A percentile compares a stretch with the other conserved stretches of the same genome.
phyloP scores from a whole-genome alignment of 2,797 vertebrate species.

The Phoeniculus purpureus region DNA sequence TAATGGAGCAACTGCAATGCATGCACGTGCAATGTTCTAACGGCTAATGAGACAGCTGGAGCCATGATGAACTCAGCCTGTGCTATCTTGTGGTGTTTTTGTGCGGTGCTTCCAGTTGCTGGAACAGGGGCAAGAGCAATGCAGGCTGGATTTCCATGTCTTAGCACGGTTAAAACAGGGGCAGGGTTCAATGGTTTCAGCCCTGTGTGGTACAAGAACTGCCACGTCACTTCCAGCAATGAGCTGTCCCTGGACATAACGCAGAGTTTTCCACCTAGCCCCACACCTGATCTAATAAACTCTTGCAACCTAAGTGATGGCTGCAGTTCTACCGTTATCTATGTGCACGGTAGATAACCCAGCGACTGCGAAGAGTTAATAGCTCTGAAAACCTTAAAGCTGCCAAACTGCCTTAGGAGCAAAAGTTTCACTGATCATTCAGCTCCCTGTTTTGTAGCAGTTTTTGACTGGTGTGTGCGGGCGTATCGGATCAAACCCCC shows the following conservation, averaged over 20 bases:
- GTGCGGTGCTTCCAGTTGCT: background rate
- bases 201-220: background rate
- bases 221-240: background rate
- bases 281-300: background rate
- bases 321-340: background rate
- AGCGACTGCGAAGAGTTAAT: conserved; percentile 20
- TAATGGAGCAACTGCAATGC: background rate
- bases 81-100: background rate
- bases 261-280: background rate
- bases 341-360: background rate
- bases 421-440: conserved; percentile 25
- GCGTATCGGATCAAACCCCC: conserved; percentile 22
- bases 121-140: background rate
- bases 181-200: background rate
- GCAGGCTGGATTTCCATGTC: background rate
- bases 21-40: background rate
- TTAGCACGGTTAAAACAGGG: background rate
- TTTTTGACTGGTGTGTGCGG: conserved; percentile 33
- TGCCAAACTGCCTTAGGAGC: conserved; percentile 25
- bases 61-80: background rate
- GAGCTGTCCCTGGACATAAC: background rate
- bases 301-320: background rate
- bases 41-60: background rate
- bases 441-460: conserved; percentile 10
- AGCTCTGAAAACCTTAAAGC: conserved; percentile 12